A percentile compares a stretch with the other conserved stretches of the same genome.
Evolutionary conservation across 2,797 vertebrate genomes (phyloP).

Genomic region (Buceros bicornis): DNA sequence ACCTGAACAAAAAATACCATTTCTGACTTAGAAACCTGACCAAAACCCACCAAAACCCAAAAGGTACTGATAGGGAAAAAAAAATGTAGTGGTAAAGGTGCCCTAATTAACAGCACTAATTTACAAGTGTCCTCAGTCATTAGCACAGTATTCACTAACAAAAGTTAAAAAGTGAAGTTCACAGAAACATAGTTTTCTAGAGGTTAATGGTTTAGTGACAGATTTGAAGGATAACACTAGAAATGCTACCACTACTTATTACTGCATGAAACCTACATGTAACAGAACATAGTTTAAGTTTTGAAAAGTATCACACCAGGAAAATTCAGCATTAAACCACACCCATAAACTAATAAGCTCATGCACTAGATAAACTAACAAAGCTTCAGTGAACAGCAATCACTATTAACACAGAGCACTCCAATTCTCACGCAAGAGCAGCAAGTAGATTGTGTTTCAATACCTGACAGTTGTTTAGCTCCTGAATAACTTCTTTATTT

Average conservation of each 20-base stretch:
- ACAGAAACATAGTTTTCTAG: neutral
- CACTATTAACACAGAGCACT: neutral
- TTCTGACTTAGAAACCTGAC: too few relatives aligned
- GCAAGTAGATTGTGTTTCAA: neutral
- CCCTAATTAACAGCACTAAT: neutral
- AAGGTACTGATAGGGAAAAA: neutral
- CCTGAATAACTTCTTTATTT: constrained; percentile 97
- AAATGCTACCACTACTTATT: neutral
- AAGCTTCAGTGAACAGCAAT: neutral
- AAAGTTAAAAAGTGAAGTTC: neutral
- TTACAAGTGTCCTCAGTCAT: neutral
- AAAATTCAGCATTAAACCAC: neutral
- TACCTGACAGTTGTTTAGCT: constrained; percentile 99
- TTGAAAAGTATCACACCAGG: neutral
- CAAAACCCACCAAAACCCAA: neutral
- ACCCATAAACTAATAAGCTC: neutral
- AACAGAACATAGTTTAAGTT: neutral
- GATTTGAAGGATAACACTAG: neutral
- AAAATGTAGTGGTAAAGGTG: neutral
- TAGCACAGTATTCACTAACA: neutral
- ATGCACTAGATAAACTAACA: neutral
- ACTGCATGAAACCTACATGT: neutral
- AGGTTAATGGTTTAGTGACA: neutral
- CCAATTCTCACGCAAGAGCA: neutral
- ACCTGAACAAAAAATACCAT: neutral